These are phyloP conservation scores for Caradrina kadenii DNA, from an alignment of 2,888 invertebrate genomes.

Conservation along the genomic window DNA sequence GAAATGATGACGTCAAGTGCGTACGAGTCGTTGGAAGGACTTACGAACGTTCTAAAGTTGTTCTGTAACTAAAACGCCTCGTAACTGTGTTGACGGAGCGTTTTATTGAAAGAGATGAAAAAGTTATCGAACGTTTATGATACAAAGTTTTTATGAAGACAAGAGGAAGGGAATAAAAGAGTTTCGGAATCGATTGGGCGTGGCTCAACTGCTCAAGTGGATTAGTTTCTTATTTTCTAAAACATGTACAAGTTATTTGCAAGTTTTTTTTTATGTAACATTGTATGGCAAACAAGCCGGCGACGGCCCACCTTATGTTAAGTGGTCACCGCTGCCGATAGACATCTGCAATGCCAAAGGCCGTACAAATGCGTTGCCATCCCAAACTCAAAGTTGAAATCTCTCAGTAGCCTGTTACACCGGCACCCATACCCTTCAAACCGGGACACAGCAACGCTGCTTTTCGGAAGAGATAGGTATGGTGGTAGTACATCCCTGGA, in stretches of 20 bases:
- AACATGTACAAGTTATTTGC: background rate
- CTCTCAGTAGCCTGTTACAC: no score
- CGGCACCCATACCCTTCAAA: no score
- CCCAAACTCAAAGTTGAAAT: no score
- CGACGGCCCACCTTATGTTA: no score
- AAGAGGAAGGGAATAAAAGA: background rate
- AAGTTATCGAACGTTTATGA: slow-evolving; percentile 26
- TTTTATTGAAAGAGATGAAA: slow-evolving; percentile 25
- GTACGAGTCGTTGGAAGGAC: slow-evolving; percentile 18
- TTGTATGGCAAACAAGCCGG: no score
- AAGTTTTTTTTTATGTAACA: background rate
- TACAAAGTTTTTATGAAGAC: slow-evolving; percentile 27
- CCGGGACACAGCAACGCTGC: no score
- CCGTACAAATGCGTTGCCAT: no score
- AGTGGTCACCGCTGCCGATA: no score
- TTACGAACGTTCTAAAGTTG: slow-evolving; percentile 17
- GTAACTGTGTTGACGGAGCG: slow-evolving; percentile 5
- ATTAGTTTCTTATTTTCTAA: background rate
- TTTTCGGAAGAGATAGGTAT: no score
- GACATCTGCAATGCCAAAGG: no score
- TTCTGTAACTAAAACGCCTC: slow-evolving; percentile 18
- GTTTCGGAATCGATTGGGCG: slow-evolving; percentile 2
- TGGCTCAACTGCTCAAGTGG: background rate
- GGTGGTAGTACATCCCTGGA: no score
- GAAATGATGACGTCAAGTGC: slow-evolving; percentile 36